Base-by-base conservation (phyloP, 2,888 invertebrate genomes). In the Seira ritae region DNA sequence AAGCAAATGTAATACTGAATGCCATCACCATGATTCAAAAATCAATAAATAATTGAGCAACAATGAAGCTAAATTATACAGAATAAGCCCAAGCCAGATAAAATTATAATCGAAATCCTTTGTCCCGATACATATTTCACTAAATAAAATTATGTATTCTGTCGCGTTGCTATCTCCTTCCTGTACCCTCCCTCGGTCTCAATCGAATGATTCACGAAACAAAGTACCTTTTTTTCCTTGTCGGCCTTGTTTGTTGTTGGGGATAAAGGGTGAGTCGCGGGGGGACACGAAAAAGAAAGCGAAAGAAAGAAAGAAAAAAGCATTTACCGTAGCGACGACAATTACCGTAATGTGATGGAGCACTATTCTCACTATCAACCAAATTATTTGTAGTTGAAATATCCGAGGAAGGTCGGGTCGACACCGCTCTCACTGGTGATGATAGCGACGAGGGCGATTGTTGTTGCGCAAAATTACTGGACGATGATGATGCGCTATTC, bases 271-370 rank as follows among this genome's bases (percentile, higher is more conserved):
- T 71, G 67, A 31, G 8, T 71, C 23, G 71, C 50, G 22, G 71
- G 17, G 55, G 12, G 17, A 65, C 55, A 46, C 65, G 73, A 73
- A 17, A 74, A 60, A 74, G 15, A 55, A 15, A 55, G 55, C 55
- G 17, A 71, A 55, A 62, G 42, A 79, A 81, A 68, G 55, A 66
- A 72, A 81, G 22, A 62, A 50, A n/a, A 8, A 70, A 20, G 22
- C 50, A 73, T 19, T 73, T 81, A 81, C 80, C 80, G 60, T 81
- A 81, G 24, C 80, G 80, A 69, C 80, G 80, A 75, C 80, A 81
- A 81, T 81, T 81, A 81, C 80, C 80, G 80, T 81, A 81, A 75
- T 81, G 80, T 24, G 75, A 74, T n/a, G 80, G 70, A 10, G 65
- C 80, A 81, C 70, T 70, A 69, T 17, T 12, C 10, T 68, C 42